Evolutionary conservation across 1,140 invertebrate genomes (phyloP).

Genomic region (Triops cancriformis): DNA sequence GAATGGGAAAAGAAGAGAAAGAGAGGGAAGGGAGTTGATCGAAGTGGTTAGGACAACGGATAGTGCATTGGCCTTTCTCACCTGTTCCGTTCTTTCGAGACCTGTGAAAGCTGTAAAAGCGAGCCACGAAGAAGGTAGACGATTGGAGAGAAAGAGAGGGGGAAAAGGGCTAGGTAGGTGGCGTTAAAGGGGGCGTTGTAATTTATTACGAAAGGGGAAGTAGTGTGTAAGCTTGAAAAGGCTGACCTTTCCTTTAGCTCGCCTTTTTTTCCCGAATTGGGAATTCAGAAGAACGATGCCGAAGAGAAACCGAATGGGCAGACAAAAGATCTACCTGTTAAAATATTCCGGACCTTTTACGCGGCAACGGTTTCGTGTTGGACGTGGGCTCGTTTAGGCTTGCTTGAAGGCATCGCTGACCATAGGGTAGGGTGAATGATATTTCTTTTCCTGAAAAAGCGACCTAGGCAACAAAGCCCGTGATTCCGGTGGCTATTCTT

Average conservation of each 20-base stretch:
- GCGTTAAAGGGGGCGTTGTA: constrained; percentile 24
- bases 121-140: neutral
- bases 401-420: neutral
- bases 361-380: neutral
- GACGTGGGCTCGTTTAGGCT: neutral
- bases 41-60: constrained; percentile 3
- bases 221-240: neutral
- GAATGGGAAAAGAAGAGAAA: too few relatives aligned
- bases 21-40: neutral
- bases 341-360: neutral
- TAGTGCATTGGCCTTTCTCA: constrained; percentile 10
- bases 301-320: neutral
- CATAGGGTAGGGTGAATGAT: neutral
- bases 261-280: neutral
- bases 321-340: neutral
- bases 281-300: neutral
- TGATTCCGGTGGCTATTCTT: neutral
- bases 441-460: neutral
- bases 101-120: constrained; percentile 15
- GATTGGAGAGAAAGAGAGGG: neutral
- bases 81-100: neutral
- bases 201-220: neutral
- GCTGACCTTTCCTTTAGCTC: neutral
- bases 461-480: neutral
- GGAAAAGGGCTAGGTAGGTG: constrained; percentile 27